Evolutionary conservation across 2,113 vertebrate genomes (phyloP).

Genomic region (Nymphicus hollandicus): DNA sequence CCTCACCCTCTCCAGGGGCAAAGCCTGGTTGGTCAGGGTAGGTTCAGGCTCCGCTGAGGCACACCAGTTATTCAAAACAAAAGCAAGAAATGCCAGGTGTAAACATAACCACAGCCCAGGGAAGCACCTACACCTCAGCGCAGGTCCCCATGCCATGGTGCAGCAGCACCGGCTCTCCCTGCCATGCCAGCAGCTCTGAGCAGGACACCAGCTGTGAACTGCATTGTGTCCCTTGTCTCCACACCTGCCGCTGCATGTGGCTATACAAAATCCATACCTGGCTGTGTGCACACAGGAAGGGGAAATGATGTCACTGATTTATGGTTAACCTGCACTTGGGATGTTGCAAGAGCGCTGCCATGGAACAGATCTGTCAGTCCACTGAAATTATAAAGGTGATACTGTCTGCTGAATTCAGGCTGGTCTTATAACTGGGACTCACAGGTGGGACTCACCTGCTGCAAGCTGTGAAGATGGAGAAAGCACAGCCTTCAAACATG

Average conservation of each 20-base stretch:
- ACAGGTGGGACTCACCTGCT: neutral
- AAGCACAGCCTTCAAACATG: neutral
- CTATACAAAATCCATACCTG: neutral
- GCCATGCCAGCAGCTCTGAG: neutral
- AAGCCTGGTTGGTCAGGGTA: neutral
- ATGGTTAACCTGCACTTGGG: accelerated
- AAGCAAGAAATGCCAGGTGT: neutral
- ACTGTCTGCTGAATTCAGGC: neutral
- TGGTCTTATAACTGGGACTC: neutral
- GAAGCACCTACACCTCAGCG: neutral
- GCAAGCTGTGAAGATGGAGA: neutral
- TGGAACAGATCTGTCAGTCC: neutral
- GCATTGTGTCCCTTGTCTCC: accelerated
- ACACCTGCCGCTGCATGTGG: accelerated
- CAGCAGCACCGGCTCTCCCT: accelerated
- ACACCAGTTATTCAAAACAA: neutral
- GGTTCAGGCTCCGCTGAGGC: neutral
- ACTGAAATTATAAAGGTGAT: neutral
- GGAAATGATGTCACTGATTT: accelerated
- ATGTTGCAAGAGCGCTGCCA: neutral
- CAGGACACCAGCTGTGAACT: accelerated
- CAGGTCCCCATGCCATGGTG: accelerated
- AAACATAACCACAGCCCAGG: accelerated
- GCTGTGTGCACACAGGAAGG: accelerated
- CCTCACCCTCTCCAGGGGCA: neutral